These are phyloP conservation scores for Ataeniobius toweri DNA, from an alignment of 2,797 vertebrate species.

Conservation along the genomic window DNA sequence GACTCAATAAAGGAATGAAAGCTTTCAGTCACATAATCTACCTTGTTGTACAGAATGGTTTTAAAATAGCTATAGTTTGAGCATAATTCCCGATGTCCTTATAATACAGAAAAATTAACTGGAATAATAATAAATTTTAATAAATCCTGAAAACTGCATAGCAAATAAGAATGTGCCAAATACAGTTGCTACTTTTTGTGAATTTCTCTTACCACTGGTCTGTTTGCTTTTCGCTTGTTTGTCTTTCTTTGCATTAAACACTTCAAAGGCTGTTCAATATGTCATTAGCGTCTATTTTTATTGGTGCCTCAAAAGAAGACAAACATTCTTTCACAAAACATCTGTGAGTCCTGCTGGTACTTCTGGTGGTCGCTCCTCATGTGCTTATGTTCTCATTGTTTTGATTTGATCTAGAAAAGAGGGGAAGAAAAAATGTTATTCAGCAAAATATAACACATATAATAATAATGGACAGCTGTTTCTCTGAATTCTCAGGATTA, in stretches of 20 bases:
- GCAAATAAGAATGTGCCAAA: not conserved
- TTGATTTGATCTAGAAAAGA: slow-evolving; percentile 81
- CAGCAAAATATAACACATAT: not conserved
- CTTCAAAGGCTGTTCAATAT: not conserved
- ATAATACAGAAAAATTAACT: not conserved
- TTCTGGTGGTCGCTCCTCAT: slow-evolving; percentile 24
- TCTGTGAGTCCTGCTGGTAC: slow-evolving; percentile 7
- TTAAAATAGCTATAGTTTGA: not conserved
- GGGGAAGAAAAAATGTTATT: not conserved
- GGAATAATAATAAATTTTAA: not conserved
- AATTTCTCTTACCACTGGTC: not conserved
- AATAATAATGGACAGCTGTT: not conserved
- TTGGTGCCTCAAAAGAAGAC: slow-evolving; percentile 19
- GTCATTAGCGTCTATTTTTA: not conserved
- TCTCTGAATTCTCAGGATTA: not conserved
- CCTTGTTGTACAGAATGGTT: no score
- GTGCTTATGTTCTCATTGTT: slow-evolving; percentile 78
- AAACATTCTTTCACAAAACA: not conserved
- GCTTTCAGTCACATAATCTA: no score
- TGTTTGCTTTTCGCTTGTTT: not conserved
- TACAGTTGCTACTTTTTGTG: not conserved
- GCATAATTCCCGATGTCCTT: not conserved
- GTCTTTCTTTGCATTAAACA: not conserved
- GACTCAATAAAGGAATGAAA: no score
- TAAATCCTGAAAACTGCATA: not conserved